Base-by-base conservation (phyloP, 2,797 vertebrate species). In the Cryptoblepharus egeriae region DNA sequence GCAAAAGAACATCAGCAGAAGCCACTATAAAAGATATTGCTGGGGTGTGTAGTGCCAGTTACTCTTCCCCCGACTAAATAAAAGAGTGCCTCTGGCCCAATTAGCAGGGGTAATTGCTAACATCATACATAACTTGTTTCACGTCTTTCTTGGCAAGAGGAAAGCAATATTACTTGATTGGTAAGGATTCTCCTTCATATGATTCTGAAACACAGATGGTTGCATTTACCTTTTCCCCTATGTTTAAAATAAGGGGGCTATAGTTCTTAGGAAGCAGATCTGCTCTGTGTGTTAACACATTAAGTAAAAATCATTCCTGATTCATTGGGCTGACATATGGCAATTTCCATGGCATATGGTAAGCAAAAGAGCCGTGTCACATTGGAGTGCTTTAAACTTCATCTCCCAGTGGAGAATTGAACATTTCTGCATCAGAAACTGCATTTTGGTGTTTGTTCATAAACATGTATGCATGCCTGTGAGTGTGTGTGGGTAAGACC, bases 271-370 rank as follows among this genome's bases (percentile, higher is more conserved):
- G 42, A 82, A 71, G 77, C 74, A 82, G 22, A 63, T 71, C 60
- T 45, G 30, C 75, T 76, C 55, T 69, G n/a, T 24, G 49, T 75
- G 24, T 28, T 24, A 69, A 49, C 3, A 61, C 10, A 68, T 61
- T 70, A 60, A 69, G 30, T 52, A 2, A 63, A 77, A 70, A 77
- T 22, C 18, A 39, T 67, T 75, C 71, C 63, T 74, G 45, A 61
- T 63, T 49, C 5, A 71, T 18, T 70, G 20, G 58, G 67, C 22
- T 77, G 68, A 64, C 75, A 77, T 63, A 77, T 39, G 32, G 42
- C 42, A 77, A 55, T 64, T 71, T 49, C 32, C 63, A 63, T 71
- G 75, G 32, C 58, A 83, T 71, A 83, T 77, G 67, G 57, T 39
- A 77, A 30, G 16, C 67, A 77, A 71, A 63, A 28, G 28, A 77